Evolutionary conservation across 1,140 invertebrate species (phyloP).

Genomic region (Procambarus clarkii): DNA sequence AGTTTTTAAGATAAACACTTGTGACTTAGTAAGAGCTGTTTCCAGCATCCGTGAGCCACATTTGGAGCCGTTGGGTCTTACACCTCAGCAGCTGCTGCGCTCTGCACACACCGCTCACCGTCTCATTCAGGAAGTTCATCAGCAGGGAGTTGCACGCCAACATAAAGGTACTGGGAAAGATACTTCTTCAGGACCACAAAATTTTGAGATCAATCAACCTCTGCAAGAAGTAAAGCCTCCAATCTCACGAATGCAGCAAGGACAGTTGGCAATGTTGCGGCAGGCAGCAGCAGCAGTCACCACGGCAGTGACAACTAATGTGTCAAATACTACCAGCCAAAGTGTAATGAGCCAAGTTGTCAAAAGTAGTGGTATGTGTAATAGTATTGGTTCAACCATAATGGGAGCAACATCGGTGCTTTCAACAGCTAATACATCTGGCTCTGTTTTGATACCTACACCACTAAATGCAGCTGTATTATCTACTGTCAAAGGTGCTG

Average conservation of each 20-base stretch:
- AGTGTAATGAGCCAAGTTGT: constrained; percentile 11
- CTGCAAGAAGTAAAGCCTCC: constrained; percentile 68
- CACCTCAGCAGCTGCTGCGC: constrained; percentile 63
- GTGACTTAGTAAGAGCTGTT: constrained; percentile 68
- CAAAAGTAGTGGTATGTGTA: constrained; percentile 2
- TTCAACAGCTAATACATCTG: constrained; percentile 13
- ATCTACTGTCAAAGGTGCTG: constrained; percentile 26
- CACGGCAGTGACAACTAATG: not conserved
- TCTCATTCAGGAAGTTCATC: constrained; percentile 67
- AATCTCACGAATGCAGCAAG: constrained; percentile 62
- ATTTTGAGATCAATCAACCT: constrained; percentile 71
- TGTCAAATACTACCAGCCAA: constrained; percentile 10
- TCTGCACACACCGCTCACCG: constrained; percentile 67
- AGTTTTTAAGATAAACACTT: constrained; percentile 71
- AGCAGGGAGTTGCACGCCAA: constrained; percentile 28
- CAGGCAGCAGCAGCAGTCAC: constrained; percentile 35
- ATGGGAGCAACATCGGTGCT: constrained; percentile 31
- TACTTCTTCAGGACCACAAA: constrained; percentile 49
- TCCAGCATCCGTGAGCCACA: constrained; percentile 68
- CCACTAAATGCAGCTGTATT: constrained; percentile 48
- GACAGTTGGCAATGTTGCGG: constrained; percentile 52
- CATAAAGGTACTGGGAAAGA: constrained; percentile 36
- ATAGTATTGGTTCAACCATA: constrained; percentile 29
- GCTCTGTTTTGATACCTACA: constrained; percentile 9
- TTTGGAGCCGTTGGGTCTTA: constrained; percentile 68